These are phyloP conservation scores for Strongylocentrotus purpuratus DNA, from an alignment of 35 echinoderm and acorn worm genomes.

Conservation along the genomic window DNA sequence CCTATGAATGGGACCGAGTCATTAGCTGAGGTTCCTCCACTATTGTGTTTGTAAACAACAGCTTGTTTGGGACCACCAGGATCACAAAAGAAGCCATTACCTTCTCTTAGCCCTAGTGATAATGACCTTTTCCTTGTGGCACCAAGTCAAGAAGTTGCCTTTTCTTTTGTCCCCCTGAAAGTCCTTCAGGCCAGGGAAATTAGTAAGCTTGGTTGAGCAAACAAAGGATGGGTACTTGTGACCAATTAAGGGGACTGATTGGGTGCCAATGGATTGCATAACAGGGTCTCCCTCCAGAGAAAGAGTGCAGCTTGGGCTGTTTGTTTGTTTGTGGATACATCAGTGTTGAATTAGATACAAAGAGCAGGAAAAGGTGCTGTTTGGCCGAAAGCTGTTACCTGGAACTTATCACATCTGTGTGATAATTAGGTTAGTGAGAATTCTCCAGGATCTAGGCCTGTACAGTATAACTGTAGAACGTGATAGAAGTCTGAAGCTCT, in stretches of 20 bases:
- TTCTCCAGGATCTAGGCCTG: background rate
- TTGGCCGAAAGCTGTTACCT: background rate
- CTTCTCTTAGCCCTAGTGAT: background rate
- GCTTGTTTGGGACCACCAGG: background rate
- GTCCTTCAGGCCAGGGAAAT: background rate
- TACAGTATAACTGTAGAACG: background rate
- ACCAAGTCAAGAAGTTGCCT: background rate
- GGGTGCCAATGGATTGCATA: background rate
- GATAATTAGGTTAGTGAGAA: background rate
- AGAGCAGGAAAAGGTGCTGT: background rate
- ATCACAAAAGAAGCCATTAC: background rate
- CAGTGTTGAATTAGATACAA: background rate
- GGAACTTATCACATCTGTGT: background rate
- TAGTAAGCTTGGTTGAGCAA: background rate
- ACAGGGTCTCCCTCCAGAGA: background rate
- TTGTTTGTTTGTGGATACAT: background rate
- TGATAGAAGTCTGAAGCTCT: too few relatives aligned
- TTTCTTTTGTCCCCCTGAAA: background rate
- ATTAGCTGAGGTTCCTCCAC: background rate
- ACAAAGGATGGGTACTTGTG: constrained; percentile 1
- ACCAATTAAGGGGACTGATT: constrained; percentile 10
- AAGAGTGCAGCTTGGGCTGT: background rate
- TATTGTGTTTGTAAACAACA: constrained; percentile 22
- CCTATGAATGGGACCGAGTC: background rate
- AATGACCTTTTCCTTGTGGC: constrained; percentile 32